Conservation (phyloP, 1,140 invertebrate genomes). For the Drosophila tani region DNA sequence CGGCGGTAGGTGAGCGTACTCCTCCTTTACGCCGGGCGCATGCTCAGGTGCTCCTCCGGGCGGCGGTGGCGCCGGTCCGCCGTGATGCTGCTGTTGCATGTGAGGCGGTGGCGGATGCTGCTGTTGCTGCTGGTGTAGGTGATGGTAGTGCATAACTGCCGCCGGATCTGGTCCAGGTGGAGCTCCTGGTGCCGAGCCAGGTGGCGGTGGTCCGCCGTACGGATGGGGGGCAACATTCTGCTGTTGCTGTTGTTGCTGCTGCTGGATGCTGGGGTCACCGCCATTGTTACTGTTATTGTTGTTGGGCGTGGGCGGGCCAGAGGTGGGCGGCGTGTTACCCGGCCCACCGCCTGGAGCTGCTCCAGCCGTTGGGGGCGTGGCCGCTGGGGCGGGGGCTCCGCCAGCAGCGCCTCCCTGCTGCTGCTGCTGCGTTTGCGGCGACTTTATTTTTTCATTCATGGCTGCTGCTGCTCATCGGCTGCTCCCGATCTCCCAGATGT, state of each 20-base stretch:
- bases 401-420: conserved; percentile 50
- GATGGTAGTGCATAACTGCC: conserved; percentile 76
- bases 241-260: conserved; percentile 44
- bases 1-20: conserved; percentile 79
- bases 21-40: conserved; percentile 74
- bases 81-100: conserved; percentile 60
- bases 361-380: conserved; percentile 39
- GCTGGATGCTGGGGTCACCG: conserved; percentile 43
- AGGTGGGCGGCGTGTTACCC: conserved; percentile 63
- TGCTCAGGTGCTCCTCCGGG: conserved; percentile 60
- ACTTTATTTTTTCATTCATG: conserved; percentile 85
- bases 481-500: conserved; percentile 34
- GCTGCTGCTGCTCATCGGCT: conserved; percentile 40
- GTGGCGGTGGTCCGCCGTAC: conserved; percentile 71
- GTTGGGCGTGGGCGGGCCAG: conserved; percentile 75
- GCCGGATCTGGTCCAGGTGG: conserved; percentile 63
- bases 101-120: conserved; percentile 75
- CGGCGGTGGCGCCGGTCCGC: conserved; percentile 65
- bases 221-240: conserved; percentile 66
- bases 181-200: conserved; percentile 56
- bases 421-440: conserved; percentile 72
- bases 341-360: conserved; percentile 35
- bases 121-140: conserved; percentile 72
- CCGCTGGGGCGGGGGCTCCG: conserved; percentile 45
- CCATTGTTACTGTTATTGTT: conserved; percentile 63